Conservation (phyloP, 2,797 vertebrate genomes). For the Sebastes minor region DNA sequence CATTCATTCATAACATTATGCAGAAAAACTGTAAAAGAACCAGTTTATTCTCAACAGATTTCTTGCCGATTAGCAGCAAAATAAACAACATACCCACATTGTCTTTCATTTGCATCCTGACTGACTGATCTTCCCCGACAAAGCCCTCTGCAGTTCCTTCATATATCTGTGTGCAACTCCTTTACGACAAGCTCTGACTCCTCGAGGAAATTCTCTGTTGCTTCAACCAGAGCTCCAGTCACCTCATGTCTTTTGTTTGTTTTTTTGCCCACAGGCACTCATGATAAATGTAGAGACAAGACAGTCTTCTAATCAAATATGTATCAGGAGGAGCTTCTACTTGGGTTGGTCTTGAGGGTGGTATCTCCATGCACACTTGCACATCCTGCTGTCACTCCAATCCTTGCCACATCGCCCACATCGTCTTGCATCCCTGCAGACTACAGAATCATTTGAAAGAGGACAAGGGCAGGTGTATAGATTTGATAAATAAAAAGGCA, state of each 20-base stretch:
- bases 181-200: neutral
- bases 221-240: constrained; percentile 19
- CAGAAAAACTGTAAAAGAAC: neutral
- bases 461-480: neutral
- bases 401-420: neutral
- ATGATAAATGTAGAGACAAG: constrained; percentile 37
- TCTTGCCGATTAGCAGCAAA: neutral
- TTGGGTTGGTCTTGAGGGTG: constrained; percentile 14
- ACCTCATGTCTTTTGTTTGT: constrained; percentile 38
- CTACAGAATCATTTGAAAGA: constrained; percentile 8
- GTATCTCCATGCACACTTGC: constrained; percentile 11
- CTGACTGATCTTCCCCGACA: neutral
- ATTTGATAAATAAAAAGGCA: neutral
- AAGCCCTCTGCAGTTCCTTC: neutral
- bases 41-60: neutral
- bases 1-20: neutral
- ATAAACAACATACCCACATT: neutral
- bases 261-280: constrained; percentile 39
- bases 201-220: constrained; percentile 4
- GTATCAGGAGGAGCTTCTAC: constrained; percentile 26
- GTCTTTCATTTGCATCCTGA: constrained; percentile 16
- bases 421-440: constrained; percentile 6
- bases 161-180: neutral
- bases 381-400: constrained; percentile 22
- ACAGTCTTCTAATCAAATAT: constrained; percentile 51